These are phyloP conservation scores for Nyctibius bracteatus DNA, from an alignment of 2,113 vertebrate genomes.

Conservation along the genomic window DNA sequence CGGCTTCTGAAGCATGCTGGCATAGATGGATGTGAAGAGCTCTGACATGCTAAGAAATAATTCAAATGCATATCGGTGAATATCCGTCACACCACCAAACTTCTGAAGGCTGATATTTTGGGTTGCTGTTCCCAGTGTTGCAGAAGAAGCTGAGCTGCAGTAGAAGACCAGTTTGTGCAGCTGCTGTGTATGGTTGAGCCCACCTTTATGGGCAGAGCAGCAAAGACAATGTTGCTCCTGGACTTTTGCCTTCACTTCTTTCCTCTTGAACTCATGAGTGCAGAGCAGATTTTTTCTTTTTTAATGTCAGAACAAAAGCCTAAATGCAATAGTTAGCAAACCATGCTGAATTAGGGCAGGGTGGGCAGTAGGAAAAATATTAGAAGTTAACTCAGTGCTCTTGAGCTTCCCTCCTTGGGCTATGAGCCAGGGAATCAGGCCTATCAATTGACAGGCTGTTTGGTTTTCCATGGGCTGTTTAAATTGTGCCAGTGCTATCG, in stretches of 20 bases:
- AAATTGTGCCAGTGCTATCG: neutral
- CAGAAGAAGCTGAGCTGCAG: neutral
- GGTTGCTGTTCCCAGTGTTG: neutral
- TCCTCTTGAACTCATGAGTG: neutral
- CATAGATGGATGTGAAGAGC: neutral
- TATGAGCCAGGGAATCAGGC: neutral
- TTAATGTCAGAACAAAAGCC: neutral
- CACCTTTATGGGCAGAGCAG: neutral
- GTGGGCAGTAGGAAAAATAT: neutral
- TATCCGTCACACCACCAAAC: neutral
- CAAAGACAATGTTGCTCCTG: neutral
- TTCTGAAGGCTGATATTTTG: neutral
- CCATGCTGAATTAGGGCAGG: neutral
- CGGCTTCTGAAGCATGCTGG: rapidly evolving
- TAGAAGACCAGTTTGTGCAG: neutral
- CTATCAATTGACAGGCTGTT: neutral
- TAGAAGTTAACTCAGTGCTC: neutral
- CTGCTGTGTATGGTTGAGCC: neutral
- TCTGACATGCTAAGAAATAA: neutral
- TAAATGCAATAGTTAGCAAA: neutral
- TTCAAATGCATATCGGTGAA: rapidly evolving
- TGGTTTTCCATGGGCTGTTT: conserved; percentile 6
- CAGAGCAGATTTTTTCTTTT: neutral
- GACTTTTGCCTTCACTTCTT: neutral
- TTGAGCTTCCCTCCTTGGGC: neutral